Evolutionary conservation across 2,888 invertebrate genomes (phyloP).

Genomic region (Agonopterix alstromeriana): DNA sequence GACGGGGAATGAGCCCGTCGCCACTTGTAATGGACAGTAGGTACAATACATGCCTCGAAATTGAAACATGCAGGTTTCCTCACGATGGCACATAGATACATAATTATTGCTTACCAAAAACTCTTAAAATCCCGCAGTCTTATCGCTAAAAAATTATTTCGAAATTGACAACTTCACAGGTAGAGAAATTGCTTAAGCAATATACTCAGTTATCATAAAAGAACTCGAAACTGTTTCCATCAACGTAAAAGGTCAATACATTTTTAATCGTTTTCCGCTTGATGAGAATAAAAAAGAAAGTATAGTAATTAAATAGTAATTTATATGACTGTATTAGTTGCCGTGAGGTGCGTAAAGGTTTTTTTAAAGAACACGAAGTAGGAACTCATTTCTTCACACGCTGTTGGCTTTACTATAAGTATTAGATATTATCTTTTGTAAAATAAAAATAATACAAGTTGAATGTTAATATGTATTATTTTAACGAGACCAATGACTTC

Average conservation of each 20-base stretch:
- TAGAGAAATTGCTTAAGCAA: too few species aligned
- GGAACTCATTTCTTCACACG: conserved; percentile 5
- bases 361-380: neutral
- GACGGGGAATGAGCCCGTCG: too few species aligned
- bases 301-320: conserved; percentile 9
- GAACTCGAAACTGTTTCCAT: too few species aligned
- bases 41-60: too few species aligned
- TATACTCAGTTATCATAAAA: too few species aligned
- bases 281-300: neutral
- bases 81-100: too few species aligned
- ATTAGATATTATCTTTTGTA: conserved; percentile 3
- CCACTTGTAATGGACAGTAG: too few species aligned
- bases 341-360: neutral
- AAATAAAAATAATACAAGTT: conserved; percentile 4
- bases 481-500: conserved; percentile 3
- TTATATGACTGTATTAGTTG: conserved; percentile 3
- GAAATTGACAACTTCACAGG: too few species aligned
- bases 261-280: conserved; percentile 7
- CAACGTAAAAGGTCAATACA: conserved; percentile 12
- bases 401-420: conserved; percentile 1
- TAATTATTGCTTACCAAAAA: too few species aligned
- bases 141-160: too few species aligned
- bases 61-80: too few species aligned
- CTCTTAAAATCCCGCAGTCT: too few species aligned
- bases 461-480: neutral